A percentile compares a stretch with the other conserved stretches of the same genome.
phyloP scores from a whole-genome alignment of 2,888 invertebrate species.

The Lithophane socia region DNA sequence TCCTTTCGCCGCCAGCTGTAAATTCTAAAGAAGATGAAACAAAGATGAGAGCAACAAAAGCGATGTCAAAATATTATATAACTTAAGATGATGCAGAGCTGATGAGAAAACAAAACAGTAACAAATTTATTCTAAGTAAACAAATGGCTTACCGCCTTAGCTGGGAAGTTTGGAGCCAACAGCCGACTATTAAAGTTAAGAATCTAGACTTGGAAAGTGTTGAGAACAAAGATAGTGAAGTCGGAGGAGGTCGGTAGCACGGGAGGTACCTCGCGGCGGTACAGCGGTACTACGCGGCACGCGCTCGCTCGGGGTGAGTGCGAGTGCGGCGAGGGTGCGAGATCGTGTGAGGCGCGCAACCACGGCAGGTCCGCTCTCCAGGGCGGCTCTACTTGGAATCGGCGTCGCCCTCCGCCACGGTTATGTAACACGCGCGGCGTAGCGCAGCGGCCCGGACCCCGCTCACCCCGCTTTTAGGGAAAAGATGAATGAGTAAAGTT shows the following conservation, averaged over 20 bases:
- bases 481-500: constrained; percentile 90
- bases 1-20: constrained; percentile 62
- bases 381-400: constrained; percentile 80
- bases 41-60: constrained; percentile 66
- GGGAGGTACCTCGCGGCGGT: constrained; percentile 51
- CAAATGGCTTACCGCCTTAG: constrained; percentile 82
- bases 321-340: constrained; percentile 65
- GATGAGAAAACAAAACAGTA: constrained; percentile 70
- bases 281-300: constrained; percentile 60
- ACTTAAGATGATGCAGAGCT: constrained; percentile 69
- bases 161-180: constrained; percentile 71
- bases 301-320: constrained; percentile 57
- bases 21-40: constrained; percentile 53
- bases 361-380: constrained; percentile 75
- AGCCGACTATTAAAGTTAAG: constrained; percentile 72
- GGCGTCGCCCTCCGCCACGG: constrained; percentile 76
- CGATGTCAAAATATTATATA: constrained; percentile 76
- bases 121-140: constrained; percentile 73
- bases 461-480: constrained; percentile 85
- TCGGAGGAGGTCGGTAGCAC: constrained; percentile 64
- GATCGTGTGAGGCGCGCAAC: constrained; percentile 62
- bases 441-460: constrained; percentile 83
- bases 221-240: constrained; percentile 64
- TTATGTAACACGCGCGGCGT: constrained; percentile 86
- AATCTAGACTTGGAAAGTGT: constrained; percentile 64